Base-by-base conservation (phyloP, 2,797 vertebrate species). In the Enteromius fasciolatus region DNA sequence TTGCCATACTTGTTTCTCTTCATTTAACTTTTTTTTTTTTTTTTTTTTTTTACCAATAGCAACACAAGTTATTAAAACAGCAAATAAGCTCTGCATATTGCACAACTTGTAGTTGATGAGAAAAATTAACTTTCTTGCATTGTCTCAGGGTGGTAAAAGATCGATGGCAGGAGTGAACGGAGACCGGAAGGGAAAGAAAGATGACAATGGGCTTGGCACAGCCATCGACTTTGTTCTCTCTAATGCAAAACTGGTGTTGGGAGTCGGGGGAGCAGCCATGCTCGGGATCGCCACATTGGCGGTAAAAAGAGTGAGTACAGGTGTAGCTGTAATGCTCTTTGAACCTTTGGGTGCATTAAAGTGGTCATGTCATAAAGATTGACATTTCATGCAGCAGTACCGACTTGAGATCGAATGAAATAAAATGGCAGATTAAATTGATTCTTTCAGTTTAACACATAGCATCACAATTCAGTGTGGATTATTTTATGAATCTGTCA, bases 161-260 rank as follows among this genome's bases (percentile, higher is more conserved):
- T 92, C 84, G 76, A 99, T 99, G 98, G 97, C 97, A 0, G 97
- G 97, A 9, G 92, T 97, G 52, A 97, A 96, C 57, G 96, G 97
- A 78, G 96, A 95, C 89, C 95, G 95, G 48, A 98, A 94, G 87
- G 96, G 96, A 48, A 98, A 97, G 87, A 98, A 97, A 84, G 98
- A 98, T 36, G 98, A 99, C 92, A 97, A 98, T 10, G 98, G 98
- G 76, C 95, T 99, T 0, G 97, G 98, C 82, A 96, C 96, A 0
- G 98, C 98, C 80, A 96, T 99, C 1, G 97, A 99, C 89, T 99
- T 99, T 4, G 95, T 99, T 90, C 96, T 99, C 63, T 98, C 98
- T 84, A 99, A 99, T 3, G 98, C 98, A 54, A 97, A 98, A 87
- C 95, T 99, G 59, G 98, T 99, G 90, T 94, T 99, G 85, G 98